Conservation (phyloP, 2,797 vertebrate species). For the Adelosebastes latens region DNA sequence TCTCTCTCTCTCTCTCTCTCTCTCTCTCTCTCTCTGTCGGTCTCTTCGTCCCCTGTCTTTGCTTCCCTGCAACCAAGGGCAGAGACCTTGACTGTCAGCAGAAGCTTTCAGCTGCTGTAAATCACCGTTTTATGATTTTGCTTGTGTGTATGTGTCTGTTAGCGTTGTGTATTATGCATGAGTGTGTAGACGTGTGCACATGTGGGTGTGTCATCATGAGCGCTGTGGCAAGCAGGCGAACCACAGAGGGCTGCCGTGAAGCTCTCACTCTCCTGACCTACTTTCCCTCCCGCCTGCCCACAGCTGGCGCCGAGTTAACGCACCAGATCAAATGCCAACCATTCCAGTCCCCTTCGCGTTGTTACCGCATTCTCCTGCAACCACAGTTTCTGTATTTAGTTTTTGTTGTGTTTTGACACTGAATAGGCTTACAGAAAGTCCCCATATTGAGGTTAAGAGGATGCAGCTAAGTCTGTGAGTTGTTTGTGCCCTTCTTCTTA, state of each 20-base stretch:
- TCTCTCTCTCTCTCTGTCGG: neutral
- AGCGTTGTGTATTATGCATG: constrained; percentile 45
- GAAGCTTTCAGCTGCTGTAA: constrained; percentile 68
- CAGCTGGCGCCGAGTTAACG: constrained; percentile 74
- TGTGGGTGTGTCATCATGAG: constrained; percentile 60
- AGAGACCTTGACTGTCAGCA: constrained; percentile 69
- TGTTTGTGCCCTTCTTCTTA: constrained; percentile 12
- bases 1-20: neutral
- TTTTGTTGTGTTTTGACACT: constrained; percentile 41
- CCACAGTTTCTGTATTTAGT: constrained; percentile 34
- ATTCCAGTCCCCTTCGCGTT: constrained; percentile 67
- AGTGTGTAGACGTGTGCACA: constrained; percentile 26
- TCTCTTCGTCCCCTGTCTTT: constrained; percentile 15
- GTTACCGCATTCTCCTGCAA: constrained; percentile 59
- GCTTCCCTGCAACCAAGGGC: constrained; percentile 53
- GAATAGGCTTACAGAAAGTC: constrained; percentile 32
- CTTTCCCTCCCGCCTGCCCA: constrained; percentile 75
- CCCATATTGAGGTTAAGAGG: constrained; percentile 29
- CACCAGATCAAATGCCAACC: constrained; percentile 73
- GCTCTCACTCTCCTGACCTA: constrained; percentile 80
- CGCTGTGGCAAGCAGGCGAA: constrained; percentile 48
- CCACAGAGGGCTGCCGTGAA: constrained; percentile 51
- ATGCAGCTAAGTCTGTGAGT: constrained; percentile 16
- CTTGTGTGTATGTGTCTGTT: constrained; percentile 5
- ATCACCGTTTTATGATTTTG: constrained; percentile 48